Evolutionary conservation across 1,140 invertebrate genomes (phyloP).

Genomic region (Drosophila leontia): DNA sequence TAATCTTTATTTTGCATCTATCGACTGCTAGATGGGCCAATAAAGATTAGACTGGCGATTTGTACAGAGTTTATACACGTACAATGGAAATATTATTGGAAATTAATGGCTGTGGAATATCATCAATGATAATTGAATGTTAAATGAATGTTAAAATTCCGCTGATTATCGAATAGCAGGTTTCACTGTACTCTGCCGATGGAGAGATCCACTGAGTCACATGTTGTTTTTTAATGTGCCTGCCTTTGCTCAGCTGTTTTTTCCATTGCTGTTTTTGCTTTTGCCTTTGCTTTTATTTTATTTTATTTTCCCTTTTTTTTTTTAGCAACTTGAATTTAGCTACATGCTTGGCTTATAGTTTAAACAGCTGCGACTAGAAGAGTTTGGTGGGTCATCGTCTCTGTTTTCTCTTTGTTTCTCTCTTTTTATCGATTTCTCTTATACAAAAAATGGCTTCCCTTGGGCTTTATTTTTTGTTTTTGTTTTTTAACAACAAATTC

Average conservation of each 20-base stretch:
- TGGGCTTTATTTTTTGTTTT: background rate
- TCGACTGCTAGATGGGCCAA: constrained; percentile 6
- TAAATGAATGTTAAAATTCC: background rate
- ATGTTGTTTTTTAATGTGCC: constrained; percentile 9
- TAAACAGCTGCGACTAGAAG: constrained; percentile 22
- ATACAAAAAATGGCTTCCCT: constrained; percentile 9
- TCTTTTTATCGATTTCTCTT: constrained; percentile 30
- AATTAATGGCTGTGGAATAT: background rate
- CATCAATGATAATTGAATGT: constrained; percentile 23
- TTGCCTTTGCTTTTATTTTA: constrained; percentile 29
- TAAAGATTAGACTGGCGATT: constrained; percentile 2
- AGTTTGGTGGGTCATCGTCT: background rate
- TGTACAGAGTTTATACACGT: background rate
- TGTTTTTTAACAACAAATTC: constrained; percentile 8
- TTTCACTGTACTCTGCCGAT: constrained; percentile 4
- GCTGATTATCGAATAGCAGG: background rate
- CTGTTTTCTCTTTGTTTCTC: background rate
- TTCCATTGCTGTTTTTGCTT: constrained; percentile 1
- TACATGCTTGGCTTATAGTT: constrained; percentile 11
- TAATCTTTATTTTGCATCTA: constrained; percentile 20
- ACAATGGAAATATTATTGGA: constrained; percentile 4
- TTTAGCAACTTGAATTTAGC: constrained; percentile 12
- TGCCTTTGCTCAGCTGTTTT: constrained; percentile 31
- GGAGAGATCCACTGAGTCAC: constrained; percentile 5
- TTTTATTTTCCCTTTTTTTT: background rate